Percentiles rank a stretch among this genome's conserved stretches.
Conservation (phyloP, 1,140 invertebrate genomes). For the Conus ventricosus region DNA sequence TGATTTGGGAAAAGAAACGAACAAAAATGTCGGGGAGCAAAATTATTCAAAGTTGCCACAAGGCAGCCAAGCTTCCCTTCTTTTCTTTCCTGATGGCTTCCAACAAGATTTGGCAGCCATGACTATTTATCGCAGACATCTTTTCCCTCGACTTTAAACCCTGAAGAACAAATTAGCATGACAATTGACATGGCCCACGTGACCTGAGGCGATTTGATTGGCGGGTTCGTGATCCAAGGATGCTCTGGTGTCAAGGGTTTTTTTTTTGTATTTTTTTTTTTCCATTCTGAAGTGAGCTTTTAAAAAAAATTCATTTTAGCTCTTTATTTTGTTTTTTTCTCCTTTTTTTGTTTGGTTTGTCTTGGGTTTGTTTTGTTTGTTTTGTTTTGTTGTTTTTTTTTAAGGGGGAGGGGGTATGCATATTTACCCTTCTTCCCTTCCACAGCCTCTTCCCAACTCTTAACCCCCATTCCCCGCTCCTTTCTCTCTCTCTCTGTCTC, state of each 20-base stretch:
- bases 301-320: too few species aligned
- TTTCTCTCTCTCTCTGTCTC: not conserved
- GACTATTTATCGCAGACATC: not conserved
- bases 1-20: not conserved
- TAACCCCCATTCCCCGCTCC: not conserved
- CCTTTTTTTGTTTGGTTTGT: too few species aligned
- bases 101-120: conserved; percentile 8
- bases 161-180: conserved; percentile 26
- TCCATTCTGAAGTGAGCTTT: too few species aligned
- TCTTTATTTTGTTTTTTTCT: too few species aligned
- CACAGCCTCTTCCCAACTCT: not conserved
- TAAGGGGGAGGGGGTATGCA: not conserved
- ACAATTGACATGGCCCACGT: conserved; percentile 28
- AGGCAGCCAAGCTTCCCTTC: not conserved
- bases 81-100: not conserved
- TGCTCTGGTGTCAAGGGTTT: too few species aligned
- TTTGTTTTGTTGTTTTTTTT: not conserved
- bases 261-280: not conserved
- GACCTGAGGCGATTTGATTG: conserved; percentile 23
- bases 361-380: too few species aligned
- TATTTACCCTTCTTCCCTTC: not conserved
- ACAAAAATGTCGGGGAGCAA: not conserved
- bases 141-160: not conserved
- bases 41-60: conserved; percentile 9
- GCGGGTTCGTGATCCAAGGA: conserved; percentile 17